Conservation (phyloP, 2,888 invertebrate genomes). For the Palloptera scutellata region DNA sequence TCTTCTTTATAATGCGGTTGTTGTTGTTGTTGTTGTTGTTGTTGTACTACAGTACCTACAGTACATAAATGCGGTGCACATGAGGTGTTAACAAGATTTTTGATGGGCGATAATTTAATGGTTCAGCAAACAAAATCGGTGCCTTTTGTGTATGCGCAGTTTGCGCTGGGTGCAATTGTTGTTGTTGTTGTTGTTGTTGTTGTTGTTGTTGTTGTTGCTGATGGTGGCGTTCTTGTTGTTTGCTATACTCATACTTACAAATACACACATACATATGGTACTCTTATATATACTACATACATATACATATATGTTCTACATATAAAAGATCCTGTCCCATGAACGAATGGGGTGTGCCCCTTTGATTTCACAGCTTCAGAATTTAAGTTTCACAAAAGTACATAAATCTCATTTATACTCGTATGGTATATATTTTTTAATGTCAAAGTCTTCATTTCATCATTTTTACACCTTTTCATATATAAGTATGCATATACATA, state of each 20-base stretch:
- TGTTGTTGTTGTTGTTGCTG: no score
- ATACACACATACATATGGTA: background rate
- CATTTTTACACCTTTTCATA: background rate
- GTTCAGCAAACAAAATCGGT: constrained; percentile 42
- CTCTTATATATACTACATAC: background rate
- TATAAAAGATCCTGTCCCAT: no score
- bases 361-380: constrained; percentile 15
- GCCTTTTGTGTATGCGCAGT: constrained; percentile 6
- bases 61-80: constrained; percentile 35
- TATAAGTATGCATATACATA: no score
- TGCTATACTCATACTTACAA: constrained; percentile 20
- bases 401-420: background rate
- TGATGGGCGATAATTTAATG: constrained; percentile 51
- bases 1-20: constrained; percentile 9
- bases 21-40: background rate
- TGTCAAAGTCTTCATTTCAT: background rate
- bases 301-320: no score
- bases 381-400: constrained; percentile 1
- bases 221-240: background rate
- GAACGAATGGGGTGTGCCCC: constrained; percentile 14
- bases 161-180: no score
- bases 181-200: no score
- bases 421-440: constrained; percentile 5
- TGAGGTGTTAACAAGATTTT: constrained; percentile 51
- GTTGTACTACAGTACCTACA: constrained; percentile 26